Base-by-base conservation (phyloP, 2,888 invertebrate species). In the Parnassius apollo region DNA sequence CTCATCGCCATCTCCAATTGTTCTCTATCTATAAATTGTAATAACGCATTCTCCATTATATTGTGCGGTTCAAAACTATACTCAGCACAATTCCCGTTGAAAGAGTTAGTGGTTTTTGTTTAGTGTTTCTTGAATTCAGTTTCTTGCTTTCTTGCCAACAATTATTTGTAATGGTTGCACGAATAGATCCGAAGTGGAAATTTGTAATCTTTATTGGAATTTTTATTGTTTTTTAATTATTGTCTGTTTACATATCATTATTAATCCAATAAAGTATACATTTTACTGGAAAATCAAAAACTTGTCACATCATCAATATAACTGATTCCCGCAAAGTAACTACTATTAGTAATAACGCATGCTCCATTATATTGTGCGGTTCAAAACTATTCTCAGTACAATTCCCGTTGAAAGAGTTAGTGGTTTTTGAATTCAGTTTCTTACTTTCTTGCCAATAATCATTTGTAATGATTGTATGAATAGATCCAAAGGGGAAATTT, bases 61-160 rank as follows among this genome's bases (percentile, higher is more conserved):
- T 59, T 59, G 51, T 63, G 63, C 63, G 63, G 63, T 63, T 62
- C 59, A n/a, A 54, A 62, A 57, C 62, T 50, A 62, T 62, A 46
- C 59, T 22, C 55, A 25, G 50, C 55, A 55, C 59, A 56, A 59
- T 63, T 59, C 63, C 63, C 63, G 63, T 59, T 59, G 55, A 12
- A 12, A 35, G 59, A 42, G 45, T 63, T 59, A 63, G 63, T 56
- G 63, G 63, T 63, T 63, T 63, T 59, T 56, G 63, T 63, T 63
- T 59, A 63, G 63, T 63, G 59, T 59, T 63, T 59, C 56, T 63
- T 51, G 59, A 63, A 63, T 54, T 55, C 51, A 50, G 45, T 63
- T 63, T 59, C 62, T 48, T 62, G 62, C 53, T 63, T 63, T 63
- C 62, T 48, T 62, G 62, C 53, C 62, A 58, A 58, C 62, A 53